These are phyloP conservation scores for Sciaenops ocellatus DNA, from an alignment of 2,797 vertebrate species.

Conservation along the genomic window DNA sequence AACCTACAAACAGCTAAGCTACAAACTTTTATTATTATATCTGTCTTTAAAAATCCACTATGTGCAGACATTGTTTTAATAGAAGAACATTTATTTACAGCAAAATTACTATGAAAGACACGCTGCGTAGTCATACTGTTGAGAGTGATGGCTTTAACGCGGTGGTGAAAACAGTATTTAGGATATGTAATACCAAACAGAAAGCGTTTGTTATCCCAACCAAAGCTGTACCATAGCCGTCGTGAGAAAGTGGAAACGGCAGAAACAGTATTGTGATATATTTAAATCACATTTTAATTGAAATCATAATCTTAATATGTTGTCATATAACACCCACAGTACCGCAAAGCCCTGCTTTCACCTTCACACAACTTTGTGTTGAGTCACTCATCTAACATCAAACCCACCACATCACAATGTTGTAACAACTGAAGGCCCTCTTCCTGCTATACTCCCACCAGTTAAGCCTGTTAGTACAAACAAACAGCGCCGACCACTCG, in stretches of 20 bases:
- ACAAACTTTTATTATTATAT: no score
- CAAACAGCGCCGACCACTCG: conserved; percentile 55
- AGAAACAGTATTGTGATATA: not conserved
- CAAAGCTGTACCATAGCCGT: no score
- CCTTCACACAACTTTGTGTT: conserved; percentile 47
- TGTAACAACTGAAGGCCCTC: conserved; percentile 59
- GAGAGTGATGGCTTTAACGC: not conserved
- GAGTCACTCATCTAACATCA: conserved; percentile 63
- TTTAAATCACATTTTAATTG: not conserved
- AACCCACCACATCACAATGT: conserved; percentile 48
- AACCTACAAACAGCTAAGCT: no score
- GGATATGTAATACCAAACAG: not conserved
- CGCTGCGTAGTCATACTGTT: not conserved
- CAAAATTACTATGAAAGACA: not conserved
- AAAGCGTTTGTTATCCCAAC: not conserved
- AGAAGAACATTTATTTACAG: not conserved
- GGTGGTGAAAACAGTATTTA: not conserved
- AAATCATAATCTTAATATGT: not conserved
- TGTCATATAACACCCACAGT: not conserved
- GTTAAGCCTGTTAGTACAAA: conserved; percentile 66
- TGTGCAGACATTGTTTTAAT: no score
- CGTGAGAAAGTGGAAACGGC: not conserved
- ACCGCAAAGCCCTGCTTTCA: conserved; percentile 18
- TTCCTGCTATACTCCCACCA: conserved; percentile 66
- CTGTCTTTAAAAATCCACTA: no score